Percentiles rank a stretch among this genome's conserved stretches.
Conservation (phyloP, 2,113 vertebrate species). For the Oceanites oceanicus region DNA sequence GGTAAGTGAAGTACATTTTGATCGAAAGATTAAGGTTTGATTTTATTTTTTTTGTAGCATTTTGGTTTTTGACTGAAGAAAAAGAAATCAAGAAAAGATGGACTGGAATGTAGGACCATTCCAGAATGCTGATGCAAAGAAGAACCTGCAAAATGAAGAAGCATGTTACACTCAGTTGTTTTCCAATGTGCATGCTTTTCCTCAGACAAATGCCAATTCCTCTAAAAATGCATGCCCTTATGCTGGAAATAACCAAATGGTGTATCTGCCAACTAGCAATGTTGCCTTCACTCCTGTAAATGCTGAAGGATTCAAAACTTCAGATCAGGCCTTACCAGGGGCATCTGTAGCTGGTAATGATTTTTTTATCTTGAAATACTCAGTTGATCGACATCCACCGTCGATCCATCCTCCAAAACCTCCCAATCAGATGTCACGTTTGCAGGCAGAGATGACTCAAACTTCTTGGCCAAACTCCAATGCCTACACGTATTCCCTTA, state of each 20-base stretch:
- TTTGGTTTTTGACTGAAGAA: neutral
- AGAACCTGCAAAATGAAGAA: neutral
- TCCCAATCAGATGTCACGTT: neutral
- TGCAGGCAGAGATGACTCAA: neutral
- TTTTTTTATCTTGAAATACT: slow-evolving; percentile 14
- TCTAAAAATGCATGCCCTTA: slow-evolving; percentile 38
- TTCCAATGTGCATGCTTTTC: neutral
- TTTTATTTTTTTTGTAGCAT: slow-evolving; percentile 37
- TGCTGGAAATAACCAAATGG: slow-evolving; percentile 7
- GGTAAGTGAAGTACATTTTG: neutral
- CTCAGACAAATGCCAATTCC: neutral
- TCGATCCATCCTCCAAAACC: neutral
- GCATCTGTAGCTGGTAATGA: slow-evolving; percentile 13
- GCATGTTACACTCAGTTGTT: neutral
- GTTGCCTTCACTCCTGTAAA: neutral
- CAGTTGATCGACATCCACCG: neutral
- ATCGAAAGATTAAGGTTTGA: neutral
- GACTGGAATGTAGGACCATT: slow-evolving; percentile 68
- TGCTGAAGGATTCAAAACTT: neutral
- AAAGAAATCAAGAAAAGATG: slow-evolving; percentile 54
- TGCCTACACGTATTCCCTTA: neutral
- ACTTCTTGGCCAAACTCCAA: slow-evolving; percentile 28
- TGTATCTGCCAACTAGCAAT: slow-evolving; percentile 6
- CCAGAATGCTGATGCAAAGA: neutral
- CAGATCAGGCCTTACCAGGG: slow-evolving; percentile 25